phyloP scores from a whole-genome alignment of 2,888 invertebrate genomes.

The Spilosoma lubricipeda region DNA sequence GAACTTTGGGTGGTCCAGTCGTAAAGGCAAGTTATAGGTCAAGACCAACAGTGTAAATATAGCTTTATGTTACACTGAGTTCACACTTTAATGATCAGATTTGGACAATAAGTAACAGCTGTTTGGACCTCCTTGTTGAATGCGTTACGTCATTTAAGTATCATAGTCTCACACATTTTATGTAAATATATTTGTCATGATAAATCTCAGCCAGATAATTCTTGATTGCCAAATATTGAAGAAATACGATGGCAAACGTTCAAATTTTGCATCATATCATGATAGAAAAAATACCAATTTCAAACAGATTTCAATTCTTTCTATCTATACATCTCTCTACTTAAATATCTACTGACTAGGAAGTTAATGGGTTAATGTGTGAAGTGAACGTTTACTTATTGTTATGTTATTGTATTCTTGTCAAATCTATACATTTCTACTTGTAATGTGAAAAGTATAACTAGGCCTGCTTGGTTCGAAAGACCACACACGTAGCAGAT shows the following conservation, averaged over 20 bases:
- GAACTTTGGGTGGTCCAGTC: slow-evolving; percentile 73
- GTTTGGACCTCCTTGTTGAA: slow-evolving; percentile 2
- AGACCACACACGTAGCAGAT: slow-evolving; percentile 31
- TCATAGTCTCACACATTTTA: neutral
- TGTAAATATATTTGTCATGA: neutral
- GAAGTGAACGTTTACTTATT: neutral
- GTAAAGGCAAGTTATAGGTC: slow-evolving; percentile 61
- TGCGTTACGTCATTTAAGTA: neutral
- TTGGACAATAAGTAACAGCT: slow-evolving; percentile 1
- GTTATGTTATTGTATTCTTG: neutral
- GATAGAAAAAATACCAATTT: neutral
- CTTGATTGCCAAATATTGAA: too few relatives aligned
- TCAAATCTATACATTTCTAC: neutral
- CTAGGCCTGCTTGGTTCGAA: neutral
- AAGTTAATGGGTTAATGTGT: neutral
- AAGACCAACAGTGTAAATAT: slow-evolving; percentile 66
- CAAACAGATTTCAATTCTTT: neutral
- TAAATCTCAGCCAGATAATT: neutral
- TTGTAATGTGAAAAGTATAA: neutral
- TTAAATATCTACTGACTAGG: neutral
- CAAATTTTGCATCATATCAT: neutral
- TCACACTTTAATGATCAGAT: slow-evolving; percentile 11
- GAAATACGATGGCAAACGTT: neutral
- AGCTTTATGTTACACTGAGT: slow-evolving; percentile 54
- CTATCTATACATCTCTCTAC: too few relatives aligned